Evolutionary conservation across 2,113 vertebrate genomes (phyloP).

Genomic region (Lepus europaeus): DNA sequence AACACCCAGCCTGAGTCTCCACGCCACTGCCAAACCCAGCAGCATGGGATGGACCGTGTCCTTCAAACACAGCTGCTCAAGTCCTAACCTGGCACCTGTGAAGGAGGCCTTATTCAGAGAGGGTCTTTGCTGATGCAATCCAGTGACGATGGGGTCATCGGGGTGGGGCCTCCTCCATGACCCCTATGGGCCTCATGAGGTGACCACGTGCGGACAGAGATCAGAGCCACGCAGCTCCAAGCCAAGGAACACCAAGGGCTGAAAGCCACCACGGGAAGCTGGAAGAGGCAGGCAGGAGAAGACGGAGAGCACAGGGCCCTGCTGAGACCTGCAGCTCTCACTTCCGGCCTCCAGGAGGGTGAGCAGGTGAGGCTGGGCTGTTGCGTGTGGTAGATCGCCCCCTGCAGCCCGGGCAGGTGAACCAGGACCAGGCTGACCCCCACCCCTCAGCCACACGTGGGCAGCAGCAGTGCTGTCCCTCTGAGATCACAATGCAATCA

Average conservation of each 20-base stretch:
- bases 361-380: no score
- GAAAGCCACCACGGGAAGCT: rapidly evolving
- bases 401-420: no score
- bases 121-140: background rate
- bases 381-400: no score
- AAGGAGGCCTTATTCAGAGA: background rate
- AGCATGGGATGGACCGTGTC: background rate
- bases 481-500: background rate
- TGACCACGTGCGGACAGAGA: background rate
- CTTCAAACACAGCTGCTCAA: background rate
- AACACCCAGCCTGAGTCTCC: background rate
- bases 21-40: background rate
- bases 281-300: background rate
- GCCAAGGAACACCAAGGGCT: background rate
- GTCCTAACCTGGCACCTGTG: background rate
- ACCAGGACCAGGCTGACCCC: background rate
- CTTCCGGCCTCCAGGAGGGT: background rate
- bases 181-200: background rate
- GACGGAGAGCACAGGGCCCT: background rate
- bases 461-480: background rate
- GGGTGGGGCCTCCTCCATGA: background rate
- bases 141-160: background rate
- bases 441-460: background rate
- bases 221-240: background rate
- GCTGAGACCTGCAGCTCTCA: background rate